Evolutionary conservation across 2,113 vertebrate species (phyloP), one percentile per base, ranked within the genome.

Genomic region (Physeter macrocephalus): DNA sequence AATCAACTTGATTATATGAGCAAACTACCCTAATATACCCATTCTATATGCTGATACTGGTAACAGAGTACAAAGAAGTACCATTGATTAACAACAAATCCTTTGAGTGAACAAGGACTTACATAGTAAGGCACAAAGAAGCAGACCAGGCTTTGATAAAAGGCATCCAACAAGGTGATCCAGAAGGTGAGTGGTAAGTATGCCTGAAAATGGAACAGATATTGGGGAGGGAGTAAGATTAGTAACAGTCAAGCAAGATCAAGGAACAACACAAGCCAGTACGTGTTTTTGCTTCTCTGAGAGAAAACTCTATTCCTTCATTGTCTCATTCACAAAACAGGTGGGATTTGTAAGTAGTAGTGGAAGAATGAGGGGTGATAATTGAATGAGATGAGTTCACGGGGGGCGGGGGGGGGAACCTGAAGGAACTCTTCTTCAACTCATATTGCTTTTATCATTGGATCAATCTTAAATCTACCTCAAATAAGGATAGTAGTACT

Each of bases 91-190:
- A 25, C 29, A 59, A 49, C 8, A 92, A 83, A 85, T 5, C 6
- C 15, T 89, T 20, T 83, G 29, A 23, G 27, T 27, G 29, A 82
- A 61, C 2, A 39, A 91, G 54, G 92, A 99, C 98, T 99, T 98
- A 99, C 98, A 62, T 98, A 99, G 74, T 99, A 99, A 98, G 99
- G 98, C 96, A 99, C 97, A 84, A 99, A 99, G 98, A 99, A 99
- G 97, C 99, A 99, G 95, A 98, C 25, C 1, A 99, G 93, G 87
- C 99, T 99, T 97, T 99, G 99, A 95, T 99, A 99, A 97, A 99
- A 99, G 46, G 99, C 99, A 94, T 99, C 99, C 96, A 99, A 6
- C 96, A 99, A 96, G 54, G 98, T 99, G 61, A 99, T 95, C 98
- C 99, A 99, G 97, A 99, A 99, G 39, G 98, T 9, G 62, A 98